A percentile compares a stretch with the other conserved stretches of the same genome.
Conservation (phyloP, 2,888 invertebrate genomes). For the Lasiommata megera region DNA sequence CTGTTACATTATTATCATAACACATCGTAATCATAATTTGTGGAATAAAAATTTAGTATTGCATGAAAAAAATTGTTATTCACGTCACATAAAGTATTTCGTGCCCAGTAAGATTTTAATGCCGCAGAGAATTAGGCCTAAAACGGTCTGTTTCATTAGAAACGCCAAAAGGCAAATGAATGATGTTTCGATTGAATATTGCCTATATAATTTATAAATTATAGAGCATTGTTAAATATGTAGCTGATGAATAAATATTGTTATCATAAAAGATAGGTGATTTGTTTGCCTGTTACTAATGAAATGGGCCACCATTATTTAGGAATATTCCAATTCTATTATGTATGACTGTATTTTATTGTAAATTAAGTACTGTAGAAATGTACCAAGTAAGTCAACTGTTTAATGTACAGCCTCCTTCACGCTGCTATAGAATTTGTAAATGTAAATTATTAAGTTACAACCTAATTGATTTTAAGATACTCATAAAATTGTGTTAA, state of each 20-base stretch:
- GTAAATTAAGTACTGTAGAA: slow-evolving; percentile 58
- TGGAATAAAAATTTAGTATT: too few species aligned
- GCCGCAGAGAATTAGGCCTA: too few species aligned
- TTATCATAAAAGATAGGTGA: neutral
- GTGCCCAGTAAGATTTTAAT: too few species aligned
- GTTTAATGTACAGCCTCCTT: slow-evolving; percentile 71
- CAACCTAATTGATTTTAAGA: slow-evolving; percentile 70
- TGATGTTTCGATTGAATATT: neutral
- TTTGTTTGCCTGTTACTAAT: slow-evolving; percentile 1
- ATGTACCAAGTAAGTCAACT: slow-evolving; percentile 55
- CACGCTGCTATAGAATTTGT: slow-evolving; percentile 64
- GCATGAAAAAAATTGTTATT: too few species aligned
- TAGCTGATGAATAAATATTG: neutral
- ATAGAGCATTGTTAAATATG: neutral
- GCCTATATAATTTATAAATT: neutral
- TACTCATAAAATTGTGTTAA: slow-evolving; percentile 72
- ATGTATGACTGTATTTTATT: slow-evolving; percentile 68
- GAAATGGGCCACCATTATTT: slow-evolving; percentile 35
- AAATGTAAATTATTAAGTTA: slow-evolving; percentile 78
- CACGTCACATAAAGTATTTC: too few species aligned
- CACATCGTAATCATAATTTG: too few species aligned
- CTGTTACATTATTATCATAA: too few species aligned
- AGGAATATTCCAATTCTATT: slow-evolving; percentile 64
- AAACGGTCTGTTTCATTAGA: neutral
- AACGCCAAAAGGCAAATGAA: neutral